Conservation (phyloP, 2,113 vertebrate genomes). For the Lepus americanus region DNA sequence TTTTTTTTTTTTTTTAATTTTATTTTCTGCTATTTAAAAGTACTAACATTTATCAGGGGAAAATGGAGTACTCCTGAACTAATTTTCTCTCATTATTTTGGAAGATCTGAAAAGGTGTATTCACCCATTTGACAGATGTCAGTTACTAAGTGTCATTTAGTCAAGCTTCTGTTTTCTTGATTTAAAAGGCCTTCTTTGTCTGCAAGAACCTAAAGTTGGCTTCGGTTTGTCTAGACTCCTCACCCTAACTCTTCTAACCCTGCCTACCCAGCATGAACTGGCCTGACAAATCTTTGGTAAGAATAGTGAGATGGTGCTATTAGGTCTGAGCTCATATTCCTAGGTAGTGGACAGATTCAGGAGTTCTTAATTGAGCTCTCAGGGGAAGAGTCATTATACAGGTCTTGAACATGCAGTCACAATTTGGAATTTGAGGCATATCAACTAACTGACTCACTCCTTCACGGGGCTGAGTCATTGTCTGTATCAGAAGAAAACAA, state of each 20-base stretch:
- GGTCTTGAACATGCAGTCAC: constrained; percentile 12
- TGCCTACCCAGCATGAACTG: not conserved
- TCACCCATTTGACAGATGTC: not conserved
- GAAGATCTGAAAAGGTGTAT: constrained; percentile 18
- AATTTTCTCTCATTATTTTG: not conserved
- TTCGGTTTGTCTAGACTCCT: not conserved
- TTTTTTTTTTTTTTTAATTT: not conserved
- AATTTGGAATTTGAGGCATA: not conserved
- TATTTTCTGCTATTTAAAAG: constrained; percentile 8
- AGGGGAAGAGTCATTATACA: constrained; percentile 6
- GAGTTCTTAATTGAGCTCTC: not conserved
- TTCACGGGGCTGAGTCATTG: not conserved
- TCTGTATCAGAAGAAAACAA: not conserved
- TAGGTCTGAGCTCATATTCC: not conserved
- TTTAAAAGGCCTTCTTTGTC: constrained; percentile 20
- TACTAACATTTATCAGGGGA: not conserved
- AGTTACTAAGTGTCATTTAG: not conserved
- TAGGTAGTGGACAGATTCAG: constrained; percentile 19
- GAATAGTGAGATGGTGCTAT: not conserved
- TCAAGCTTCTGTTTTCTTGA: not conserved
- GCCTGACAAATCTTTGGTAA: not conserved
- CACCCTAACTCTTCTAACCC: not conserved
- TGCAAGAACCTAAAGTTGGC: not conserved
- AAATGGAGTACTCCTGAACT: not conserved
- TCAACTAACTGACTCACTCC: not conserved